Percentiles rank a stretch among this genome's conserved stretches.
Conservation (phyloP, 1,140 invertebrate genomes). For the Fopius arisanus region DNA sequence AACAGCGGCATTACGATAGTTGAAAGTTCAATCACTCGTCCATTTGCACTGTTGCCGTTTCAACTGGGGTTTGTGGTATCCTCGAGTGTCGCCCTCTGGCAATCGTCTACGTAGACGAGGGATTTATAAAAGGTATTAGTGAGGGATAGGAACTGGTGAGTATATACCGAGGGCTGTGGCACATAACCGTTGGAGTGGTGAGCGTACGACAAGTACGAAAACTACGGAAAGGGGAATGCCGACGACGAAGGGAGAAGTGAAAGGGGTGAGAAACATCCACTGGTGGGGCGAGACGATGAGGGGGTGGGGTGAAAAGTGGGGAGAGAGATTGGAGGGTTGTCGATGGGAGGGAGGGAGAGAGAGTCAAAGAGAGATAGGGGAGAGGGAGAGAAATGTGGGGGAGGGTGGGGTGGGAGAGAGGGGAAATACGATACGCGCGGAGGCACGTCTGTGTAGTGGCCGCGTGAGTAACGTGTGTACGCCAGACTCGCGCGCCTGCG, state of each 20-base stretch:
- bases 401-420: background rate
- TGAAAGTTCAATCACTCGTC: slow-evolving; percentile 39
- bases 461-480: slow-evolving; percentile 62
- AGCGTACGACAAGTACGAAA: background rate
- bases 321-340: background rate
- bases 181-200: background rate
- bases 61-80: background rate
- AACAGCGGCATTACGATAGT: background rate
- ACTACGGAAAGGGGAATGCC: background rate
- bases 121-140: background rate
- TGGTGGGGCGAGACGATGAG: background rate
- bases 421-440: slow-evolving; percentile 12
- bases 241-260: background rate
- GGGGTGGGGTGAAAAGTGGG: background rate
- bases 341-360: background rate
- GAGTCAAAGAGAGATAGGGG: background rate
- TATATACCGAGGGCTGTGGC: too few relatives aligned
- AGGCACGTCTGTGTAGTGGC: slow-evolving; percentile 36
- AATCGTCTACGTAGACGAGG: background rate
- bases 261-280: background rate
- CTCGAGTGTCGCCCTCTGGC: slow-evolving; percentile 16
- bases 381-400: background rate
- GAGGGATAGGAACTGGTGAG: background rate
- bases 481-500: slow-evolving; percentile 39
- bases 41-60: slow-evolving; percentile 33